Evolutionary conservation across 2,888 invertebrate species (phyloP).

Genomic region (Augochlorella aurata): DNA sequence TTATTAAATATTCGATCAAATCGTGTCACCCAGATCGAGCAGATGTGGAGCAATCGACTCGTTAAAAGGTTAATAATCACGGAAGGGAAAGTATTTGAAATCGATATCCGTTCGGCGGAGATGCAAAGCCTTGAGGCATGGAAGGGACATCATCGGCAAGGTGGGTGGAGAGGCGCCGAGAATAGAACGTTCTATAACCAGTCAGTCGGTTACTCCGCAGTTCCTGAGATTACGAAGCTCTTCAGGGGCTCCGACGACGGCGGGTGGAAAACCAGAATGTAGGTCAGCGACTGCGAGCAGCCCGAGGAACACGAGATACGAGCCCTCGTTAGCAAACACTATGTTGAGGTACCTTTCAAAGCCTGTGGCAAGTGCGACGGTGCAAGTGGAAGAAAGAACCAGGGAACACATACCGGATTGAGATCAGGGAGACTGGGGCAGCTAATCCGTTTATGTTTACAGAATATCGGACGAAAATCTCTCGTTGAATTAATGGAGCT

Average conservation of each 20-base stretch:
- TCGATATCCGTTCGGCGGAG: slow-evolving; percentile 20
- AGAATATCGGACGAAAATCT: not conserved
- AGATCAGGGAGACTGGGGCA: slow-evolving; percentile 17
- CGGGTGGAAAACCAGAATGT: slow-evolving; percentile 63
- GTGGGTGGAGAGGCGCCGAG: slow-evolving; percentile 60
- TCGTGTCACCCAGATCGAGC: not conserved
- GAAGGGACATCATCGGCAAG: slow-evolving; percentile 64
- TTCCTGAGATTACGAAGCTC: slow-evolving; percentile 64
- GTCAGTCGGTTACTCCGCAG: slow-evolving; percentile 56
- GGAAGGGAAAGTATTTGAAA: not conserved
- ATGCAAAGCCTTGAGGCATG: slow-evolving; percentile 40
- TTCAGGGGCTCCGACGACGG: slow-evolving; percentile 52
- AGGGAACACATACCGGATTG: slow-evolving; percentile 56
- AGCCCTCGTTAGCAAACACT: slow-evolving; percentile 57
- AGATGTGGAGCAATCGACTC: not conserved
- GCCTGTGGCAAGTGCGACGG: slow-evolving; percentile 42
- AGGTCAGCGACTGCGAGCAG: slow-evolving; percentile 62
- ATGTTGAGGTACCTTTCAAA: slow-evolving; percentile 42
- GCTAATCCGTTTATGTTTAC: slow-evolving; percentile 42
- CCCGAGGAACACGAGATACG: slow-evolving; percentile 44
- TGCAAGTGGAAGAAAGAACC: slow-evolving; percentile 47
- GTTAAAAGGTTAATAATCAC: not conserved
- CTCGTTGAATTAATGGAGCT: not conserved
- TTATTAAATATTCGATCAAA: too few species aligned
- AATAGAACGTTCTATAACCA: slow-evolving; percentile 62